Evolutionary conservation across 2,888 invertebrate species (phyloP).

Genomic region (Branchipolynoe longqiensis): DNA sequence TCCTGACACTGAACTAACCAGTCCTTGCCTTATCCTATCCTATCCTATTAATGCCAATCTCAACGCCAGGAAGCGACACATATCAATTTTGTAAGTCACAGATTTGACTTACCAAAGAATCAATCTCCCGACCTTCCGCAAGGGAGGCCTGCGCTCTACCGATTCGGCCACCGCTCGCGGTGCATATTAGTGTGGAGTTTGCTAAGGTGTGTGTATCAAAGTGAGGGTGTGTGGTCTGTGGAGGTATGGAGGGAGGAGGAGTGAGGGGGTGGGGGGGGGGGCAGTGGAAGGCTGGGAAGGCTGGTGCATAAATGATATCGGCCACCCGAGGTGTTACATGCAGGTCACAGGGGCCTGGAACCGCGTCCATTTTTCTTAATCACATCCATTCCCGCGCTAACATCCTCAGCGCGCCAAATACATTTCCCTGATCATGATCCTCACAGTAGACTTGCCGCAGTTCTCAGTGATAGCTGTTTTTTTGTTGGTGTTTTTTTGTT

Average conservation of each 20-base stretch:
- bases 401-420: constrained; percentile 22
- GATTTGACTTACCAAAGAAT: too few species aligned
- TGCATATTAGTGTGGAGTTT: constrained; percentile 36
- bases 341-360: neutral
- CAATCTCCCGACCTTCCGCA: too few species aligned
- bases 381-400: constrained; percentile 14
- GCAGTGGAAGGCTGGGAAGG: neutral
- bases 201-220: constrained; percentile 11
- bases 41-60: too few species aligned
- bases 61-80: too few species aligned
- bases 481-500: too few species aligned
- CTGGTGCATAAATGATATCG: constrained; percentile 46
- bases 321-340: constrained; percentile 18
- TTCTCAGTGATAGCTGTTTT: too few species aligned
- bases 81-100: too few species aligned
- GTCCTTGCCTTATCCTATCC: too few species aligned
- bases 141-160: too few species aligned
- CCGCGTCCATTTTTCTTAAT: constrained; percentile 47
- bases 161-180: too few species aligned
- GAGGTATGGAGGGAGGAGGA: neutral
- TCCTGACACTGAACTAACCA: too few species aligned
- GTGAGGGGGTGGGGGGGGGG: neutral
- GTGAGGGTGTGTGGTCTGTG: neutral
- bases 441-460: neutral
- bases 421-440: constrained; percentile 43